Percentiles rank a stretch among this genome's conserved stretches.
phyloP scores from a whole-genome alignment of 2,797 vertebrate genomes.

The Urosaurus nigricauda region DNA sequence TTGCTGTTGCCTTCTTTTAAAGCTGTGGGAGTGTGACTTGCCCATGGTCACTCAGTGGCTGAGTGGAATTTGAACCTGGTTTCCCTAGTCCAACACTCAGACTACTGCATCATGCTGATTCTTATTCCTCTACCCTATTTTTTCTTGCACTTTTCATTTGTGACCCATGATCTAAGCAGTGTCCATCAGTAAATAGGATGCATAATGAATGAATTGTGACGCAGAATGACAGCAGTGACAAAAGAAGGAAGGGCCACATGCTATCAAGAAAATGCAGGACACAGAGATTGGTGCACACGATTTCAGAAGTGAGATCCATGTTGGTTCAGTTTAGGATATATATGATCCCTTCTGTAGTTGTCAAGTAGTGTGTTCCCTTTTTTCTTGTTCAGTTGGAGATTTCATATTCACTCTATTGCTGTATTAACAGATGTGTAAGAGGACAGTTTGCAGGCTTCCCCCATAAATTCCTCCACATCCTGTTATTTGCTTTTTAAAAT shows the following conservation, averaged over 20 bases:
- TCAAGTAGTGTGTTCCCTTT: background rate
- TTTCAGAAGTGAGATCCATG: background rate
- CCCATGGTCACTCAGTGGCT: too few species aligned
- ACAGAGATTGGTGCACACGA: background rate
- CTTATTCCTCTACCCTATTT: too few species aligned
- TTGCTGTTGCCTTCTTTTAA: too few species aligned
- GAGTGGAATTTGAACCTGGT: too few species aligned
- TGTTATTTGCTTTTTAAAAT: background rate
- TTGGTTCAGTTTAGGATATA: background rate
- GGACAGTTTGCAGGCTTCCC: background rate
- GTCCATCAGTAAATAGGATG: background rate
- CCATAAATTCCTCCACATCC: constrained; percentile 2
- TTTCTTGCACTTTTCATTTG: too few species aligned
- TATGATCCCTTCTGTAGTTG: background rate
- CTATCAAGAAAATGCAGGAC: background rate
- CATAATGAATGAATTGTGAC: background rate
- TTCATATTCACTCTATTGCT: background rate
- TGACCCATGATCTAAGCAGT: background rate
- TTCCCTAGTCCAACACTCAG: too few species aligned
- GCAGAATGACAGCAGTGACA: background rate
- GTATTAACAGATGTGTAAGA: background rate
- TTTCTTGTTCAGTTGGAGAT: background rate
- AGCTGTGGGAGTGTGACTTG: too few species aligned
- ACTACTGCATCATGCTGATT: too few species aligned
- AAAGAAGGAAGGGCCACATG: background rate